A percentile compares a stretch with the other conserved stretches of the same genome.
These are phyloP conservation scores for Neomonachus schauinslandi DNA, from an alignment of 2,113 vertebrate species.

Conservation along the genomic window DNA sequence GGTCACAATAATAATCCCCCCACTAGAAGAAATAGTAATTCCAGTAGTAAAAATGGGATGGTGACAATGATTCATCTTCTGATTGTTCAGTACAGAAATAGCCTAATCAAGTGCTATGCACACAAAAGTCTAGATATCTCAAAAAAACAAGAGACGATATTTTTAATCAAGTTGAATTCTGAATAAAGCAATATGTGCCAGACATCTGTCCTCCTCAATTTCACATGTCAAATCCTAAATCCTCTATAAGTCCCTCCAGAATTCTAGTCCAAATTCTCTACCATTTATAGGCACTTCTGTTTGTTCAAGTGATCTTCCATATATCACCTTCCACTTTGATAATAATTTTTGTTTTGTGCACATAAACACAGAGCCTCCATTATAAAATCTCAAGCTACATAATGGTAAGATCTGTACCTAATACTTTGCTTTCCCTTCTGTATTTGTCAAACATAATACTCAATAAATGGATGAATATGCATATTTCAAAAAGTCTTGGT, in stretches of 20 bases:
- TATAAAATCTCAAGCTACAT: not conserved
- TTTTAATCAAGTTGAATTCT: conserved; percentile 38
- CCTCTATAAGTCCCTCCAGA: not conserved
- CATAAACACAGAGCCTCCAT: not conserved
- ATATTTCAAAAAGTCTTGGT: not conserved
- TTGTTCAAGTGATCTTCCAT: not conserved
- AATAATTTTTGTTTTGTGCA: not conserved
- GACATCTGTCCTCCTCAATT: not conserved
- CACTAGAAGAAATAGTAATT: not conserved
- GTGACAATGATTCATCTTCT: not conserved
- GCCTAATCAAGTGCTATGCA: not conserved
- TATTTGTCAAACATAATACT: not conserved
- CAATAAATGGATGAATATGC: not conserved
- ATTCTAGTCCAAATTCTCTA: not conserved
- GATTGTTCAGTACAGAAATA: not conserved
- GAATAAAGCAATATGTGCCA: conserved; percentile 34
- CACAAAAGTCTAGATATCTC: not conserved
- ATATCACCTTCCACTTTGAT: not conserved
- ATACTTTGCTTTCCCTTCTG: not conserved
- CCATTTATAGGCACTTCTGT: not conserved
- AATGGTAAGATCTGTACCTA: not conserved
- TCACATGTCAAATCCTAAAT: not conserved
- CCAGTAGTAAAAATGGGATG: not conserved
- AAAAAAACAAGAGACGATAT: not conserved
- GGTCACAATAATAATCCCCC: not conserved